These are phyloP conservation scores for Struthidea cinerea DNA, from an alignment of 2,113 vertebrate genomes.

Conservation along the genomic window DNA sequence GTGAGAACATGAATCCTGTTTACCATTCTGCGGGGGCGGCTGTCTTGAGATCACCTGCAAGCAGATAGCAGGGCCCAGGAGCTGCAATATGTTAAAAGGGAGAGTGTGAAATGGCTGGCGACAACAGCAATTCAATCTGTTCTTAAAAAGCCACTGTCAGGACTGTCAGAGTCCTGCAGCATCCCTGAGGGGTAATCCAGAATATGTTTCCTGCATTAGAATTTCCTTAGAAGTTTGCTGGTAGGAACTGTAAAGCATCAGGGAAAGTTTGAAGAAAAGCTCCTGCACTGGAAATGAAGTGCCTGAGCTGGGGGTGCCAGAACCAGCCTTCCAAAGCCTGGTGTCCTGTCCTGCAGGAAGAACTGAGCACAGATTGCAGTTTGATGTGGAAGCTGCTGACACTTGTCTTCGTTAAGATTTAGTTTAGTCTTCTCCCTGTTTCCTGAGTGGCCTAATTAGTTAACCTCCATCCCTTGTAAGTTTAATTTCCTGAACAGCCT, in stretches of 20 bases:
- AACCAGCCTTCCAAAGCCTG: rapidly evolving
- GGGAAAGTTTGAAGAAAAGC: not conserved
- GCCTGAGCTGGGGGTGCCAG: not conserved
- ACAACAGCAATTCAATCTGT: not conserved
- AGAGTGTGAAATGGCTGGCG: not conserved
- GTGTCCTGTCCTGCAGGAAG: not conserved
- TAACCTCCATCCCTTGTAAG: not conserved
- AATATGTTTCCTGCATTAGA: not conserved
- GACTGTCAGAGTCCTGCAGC: not conserved
- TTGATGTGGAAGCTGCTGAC: not conserved
- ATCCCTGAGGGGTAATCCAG: not conserved
- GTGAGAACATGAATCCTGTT: not conserved
- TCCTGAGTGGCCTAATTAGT: not conserved
- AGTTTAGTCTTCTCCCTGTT: not conserved
- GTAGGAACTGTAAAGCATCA: not conserved
- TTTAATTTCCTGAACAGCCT: not conserved
- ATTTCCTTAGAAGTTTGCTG: not conserved
- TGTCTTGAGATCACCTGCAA: not conserved
- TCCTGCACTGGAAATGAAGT: not conserved
- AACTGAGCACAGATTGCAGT: not conserved
- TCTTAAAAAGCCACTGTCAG: not conserved
- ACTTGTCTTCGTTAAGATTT: not conserved
- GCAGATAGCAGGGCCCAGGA: not conserved
- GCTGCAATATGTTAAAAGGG: rapidly evolving
- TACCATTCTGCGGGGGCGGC: not conserved